Percentiles rank a stretch among this genome's conserved stretches.
These are phyloP conservation scores for Ctena decussata DNA, from an alignment of 2,888 invertebrate genomes.

Conservation along the genomic window DNA sequence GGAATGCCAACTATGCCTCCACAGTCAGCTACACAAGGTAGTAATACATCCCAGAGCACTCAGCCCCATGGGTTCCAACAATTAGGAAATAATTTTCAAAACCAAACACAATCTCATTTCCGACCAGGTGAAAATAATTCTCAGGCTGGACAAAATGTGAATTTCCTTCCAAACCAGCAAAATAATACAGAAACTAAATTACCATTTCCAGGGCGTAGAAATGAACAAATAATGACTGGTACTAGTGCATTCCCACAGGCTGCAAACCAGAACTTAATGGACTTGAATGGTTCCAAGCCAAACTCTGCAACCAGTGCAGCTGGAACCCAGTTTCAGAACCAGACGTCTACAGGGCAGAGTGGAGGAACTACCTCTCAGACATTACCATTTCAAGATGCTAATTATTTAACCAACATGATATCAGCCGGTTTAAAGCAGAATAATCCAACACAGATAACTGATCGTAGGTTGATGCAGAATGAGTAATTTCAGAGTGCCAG, in stretches of 20 bases:
- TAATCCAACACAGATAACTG: background rate
- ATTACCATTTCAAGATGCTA: conserved; percentile 4
- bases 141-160: too few relatives aligned
- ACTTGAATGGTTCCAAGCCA: background rate
- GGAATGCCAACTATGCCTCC: too few relatives aligned
- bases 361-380: background rate
- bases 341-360: background rate
- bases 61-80: too few relatives aligned
- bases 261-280: background rate
- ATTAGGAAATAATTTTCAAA: too few relatives aligned
- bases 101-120: too few relatives aligned
- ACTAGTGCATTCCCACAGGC: background rate
- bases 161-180: too few relatives aligned
- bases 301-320: background rate
- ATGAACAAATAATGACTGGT: too few relatives aligned
- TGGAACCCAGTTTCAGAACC: background rate
- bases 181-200: too few relatives aligned
- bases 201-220: too few relatives aligned
- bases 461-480: background rate
- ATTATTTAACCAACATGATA: background rate
- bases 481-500: background rate
- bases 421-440: background rate
- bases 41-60: too few relatives aligned
- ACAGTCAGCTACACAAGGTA: too few relatives aligned
- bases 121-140: too few relatives aligned